phyloP scores from a whole-genome alignment of 2,113 vertebrate genomes.

The Synodontis membranacea region DNA sequence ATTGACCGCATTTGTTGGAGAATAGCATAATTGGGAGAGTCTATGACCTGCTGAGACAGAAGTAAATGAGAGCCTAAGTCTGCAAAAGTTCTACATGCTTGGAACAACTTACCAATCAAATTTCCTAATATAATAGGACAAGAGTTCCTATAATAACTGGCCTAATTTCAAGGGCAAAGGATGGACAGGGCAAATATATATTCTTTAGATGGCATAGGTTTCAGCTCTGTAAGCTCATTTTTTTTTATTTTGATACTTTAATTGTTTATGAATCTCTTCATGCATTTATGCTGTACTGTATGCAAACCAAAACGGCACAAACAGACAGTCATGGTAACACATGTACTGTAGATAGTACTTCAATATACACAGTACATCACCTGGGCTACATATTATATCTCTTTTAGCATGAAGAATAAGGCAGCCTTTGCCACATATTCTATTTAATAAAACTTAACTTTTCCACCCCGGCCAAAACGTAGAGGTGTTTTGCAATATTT shows the following conservation, averaged over 20 bases:
- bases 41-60: neutral
- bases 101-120: neutral
- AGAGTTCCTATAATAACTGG: neutral
- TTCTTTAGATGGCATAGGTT: neutral
- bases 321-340: neutral
- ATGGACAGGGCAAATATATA: neutral
- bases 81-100: neutral
- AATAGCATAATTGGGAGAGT: neutral
- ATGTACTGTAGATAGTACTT: neutral
- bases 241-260: neutral
- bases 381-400: neutral
- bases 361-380: neutral
- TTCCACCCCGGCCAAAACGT: neutral
- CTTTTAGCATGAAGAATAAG: neutral
- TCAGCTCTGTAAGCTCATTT: neutral
- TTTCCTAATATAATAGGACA: neutral
- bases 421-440: neutral
- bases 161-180: neutral
- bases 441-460: neutral
- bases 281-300: neutral
- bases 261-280: neutral
- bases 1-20: neutral
- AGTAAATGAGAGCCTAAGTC: neutral
- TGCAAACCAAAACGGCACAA: neutral
- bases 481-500: neutral